phyloP scores from a whole-genome alignment of 2,888 invertebrate genomes.

The Oxyscelio sp. region DNA sequence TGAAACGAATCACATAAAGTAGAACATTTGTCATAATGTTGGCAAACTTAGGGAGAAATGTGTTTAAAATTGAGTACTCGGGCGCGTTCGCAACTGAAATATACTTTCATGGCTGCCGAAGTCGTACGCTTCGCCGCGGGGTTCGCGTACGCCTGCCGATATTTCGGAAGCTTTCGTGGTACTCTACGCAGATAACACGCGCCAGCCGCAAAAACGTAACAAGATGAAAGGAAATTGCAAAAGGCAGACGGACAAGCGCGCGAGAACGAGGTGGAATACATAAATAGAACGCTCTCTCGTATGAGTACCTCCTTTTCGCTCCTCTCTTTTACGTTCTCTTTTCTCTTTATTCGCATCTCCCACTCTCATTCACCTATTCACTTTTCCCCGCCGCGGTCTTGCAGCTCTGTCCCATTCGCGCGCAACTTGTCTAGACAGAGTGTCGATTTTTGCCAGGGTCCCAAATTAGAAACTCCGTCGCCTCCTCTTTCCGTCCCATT shows the following conservation, averaged over 20 bases:
- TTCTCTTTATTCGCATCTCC: conserved; percentile 87
- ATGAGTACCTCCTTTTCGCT: conserved; percentile 71
- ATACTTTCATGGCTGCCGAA: conserved; percentile 42
- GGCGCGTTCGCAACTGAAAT: conserved; percentile 43
- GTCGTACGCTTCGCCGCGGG: conserved; percentile 20
- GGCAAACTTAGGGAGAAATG: conserved; percentile 58
- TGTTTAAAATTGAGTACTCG: conserved; percentile 51
- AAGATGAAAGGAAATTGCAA: conserved; percentile 86
- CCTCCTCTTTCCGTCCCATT: conserved; percentile 70
- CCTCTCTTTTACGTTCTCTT: conserved; percentile 78
- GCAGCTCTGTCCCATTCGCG: conserved; percentile 88
- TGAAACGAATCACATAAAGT: conserved; percentile 47
- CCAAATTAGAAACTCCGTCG: conserved; percentile 77
- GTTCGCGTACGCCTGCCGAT: conserved; percentile 42
- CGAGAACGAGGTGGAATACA: conserved; percentile 86
- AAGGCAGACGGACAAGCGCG: conserved; percentile 78
- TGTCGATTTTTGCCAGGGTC: conserved; percentile 86
- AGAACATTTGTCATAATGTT: conserved; percentile 63
- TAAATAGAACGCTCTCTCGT: conserved; percentile 84
- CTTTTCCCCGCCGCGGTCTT: conserved; percentile 87
- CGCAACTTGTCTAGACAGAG: conserved; percentile 86
- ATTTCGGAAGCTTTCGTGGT: conserved; percentile 51
- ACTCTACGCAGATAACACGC: conserved; percentile 67
- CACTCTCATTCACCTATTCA: conserved; percentile 75
- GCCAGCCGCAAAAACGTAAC: conserved; percentile 83